Evolutionary conservation across 2,888 invertebrate species (phyloP).

Genomic region (Crepidodera aurea): DNA sequence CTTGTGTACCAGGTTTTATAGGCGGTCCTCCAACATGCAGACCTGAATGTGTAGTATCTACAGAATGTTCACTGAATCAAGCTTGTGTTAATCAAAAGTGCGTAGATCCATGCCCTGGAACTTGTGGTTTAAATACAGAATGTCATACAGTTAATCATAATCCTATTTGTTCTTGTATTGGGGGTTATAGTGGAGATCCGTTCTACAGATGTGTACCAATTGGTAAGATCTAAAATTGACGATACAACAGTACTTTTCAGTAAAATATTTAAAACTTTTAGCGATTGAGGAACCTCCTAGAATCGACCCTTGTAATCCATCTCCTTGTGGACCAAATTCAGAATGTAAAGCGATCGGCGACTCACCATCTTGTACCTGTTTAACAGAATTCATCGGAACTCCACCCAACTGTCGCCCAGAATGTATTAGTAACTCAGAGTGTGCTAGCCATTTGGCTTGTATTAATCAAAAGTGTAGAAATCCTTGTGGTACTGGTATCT

Average conservation of each 20-base stretch:
- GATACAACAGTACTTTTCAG: constrained; percentile 50
- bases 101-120: constrained; percentile 81
- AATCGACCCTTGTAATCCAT: constrained; percentile 57
- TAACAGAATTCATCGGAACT: constrained; percentile 71
- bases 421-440: constrained; percentile 74
- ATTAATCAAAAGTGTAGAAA: constrained; percentile 78
- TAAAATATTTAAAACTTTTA: background rate
- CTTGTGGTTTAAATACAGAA: constrained; percentile 79
- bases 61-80: constrained; percentile 80
- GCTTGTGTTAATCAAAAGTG: constrained; percentile 86
- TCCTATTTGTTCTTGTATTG: constrained; percentile 80
- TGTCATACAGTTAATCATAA: constrained; percentile 84
- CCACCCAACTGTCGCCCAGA: constrained; percentile 70
- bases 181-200: constrained; percentile 80
- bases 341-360: constrained; percentile 73
- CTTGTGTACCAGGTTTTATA: constrained; percentile 75
- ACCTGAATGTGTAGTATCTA: constrained; percentile 84
- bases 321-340: constrained; percentile 61
- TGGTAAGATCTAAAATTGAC: constrained; percentile 46
- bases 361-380: constrained; percentile 77
- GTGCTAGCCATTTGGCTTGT: constrained; percentile 78
- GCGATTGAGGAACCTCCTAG: constrained; percentile 3
- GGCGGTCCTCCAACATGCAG: constrained; percentile 84
- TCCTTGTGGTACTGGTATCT: constrained; percentile 83
- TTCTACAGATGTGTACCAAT: constrained; percentile 75